Base-by-base conservation (phyloP, 2,113 vertebrate species). In the Archilochus colubris region DNA sequence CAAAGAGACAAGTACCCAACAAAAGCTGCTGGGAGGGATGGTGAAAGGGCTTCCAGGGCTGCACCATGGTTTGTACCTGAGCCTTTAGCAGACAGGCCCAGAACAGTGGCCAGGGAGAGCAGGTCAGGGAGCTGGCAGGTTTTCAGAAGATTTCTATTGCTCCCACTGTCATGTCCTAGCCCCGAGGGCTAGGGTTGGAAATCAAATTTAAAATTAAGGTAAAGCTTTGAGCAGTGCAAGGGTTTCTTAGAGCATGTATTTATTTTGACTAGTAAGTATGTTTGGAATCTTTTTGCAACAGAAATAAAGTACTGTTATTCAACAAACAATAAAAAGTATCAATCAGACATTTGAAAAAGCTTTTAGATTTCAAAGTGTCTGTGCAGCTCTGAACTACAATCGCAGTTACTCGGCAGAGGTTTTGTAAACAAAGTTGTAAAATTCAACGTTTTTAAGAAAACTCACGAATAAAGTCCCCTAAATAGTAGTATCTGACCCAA, bases 71-170 rank as follows among this genome's bases (percentile, higher is more conserved):
- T 33, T 5, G 2, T 44, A 27, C 66, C 14, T 2, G 1, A 1
- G 3, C 2, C 50, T 14, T 4, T 2, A 30, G 38, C 53, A 17
- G 30, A 43, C 31, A 19, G 8, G 0, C 22, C 78, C 66, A 36
- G 62, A 54, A 2, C 58, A 2, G 24, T 0, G 16, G 4, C 46
- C 25, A 5, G 7, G 64, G 14, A 31, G 30, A 43, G 44, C 25
- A 25, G 40, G 15, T 19, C 31, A 15, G 24, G n/a, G 64, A 15
- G 64, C 58, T 25, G 54, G 17, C 10, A 0, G 10, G 40, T 4
- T 8, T 1, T 1, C 5, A 10, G 59, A 46, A 40, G 28, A 10
- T 2, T 12, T 3, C 53, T 5, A 0, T 0, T 31, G 80, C 80
- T 14, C 6, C 70, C 79, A 3, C 51, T 27, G 33, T 0, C 18